Evolutionary conservation across 2,888 invertebrate species (phyloP).

Genomic region (Lasioglossum morio): DNA sequence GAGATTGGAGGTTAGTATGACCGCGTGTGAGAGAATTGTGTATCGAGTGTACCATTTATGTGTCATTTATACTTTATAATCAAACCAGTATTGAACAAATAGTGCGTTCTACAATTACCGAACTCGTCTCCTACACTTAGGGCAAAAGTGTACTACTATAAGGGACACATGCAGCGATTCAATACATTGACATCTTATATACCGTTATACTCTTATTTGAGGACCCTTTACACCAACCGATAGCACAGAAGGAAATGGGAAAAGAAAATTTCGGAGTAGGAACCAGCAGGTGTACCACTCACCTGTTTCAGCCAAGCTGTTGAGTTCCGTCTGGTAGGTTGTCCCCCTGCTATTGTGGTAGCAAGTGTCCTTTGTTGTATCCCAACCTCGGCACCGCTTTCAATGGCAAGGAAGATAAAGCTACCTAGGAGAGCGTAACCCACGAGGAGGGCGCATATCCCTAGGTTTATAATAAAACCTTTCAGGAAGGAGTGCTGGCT

Average conservation of each 20-base stretch:
- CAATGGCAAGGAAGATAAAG: constrained; percentile 94
- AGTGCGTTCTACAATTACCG: too few relatives aligned
- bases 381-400: constrained; percentile 88
- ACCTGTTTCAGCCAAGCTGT: constrained; percentile 83
- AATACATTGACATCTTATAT: background rate
- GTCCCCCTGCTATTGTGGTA: constrained; percentile 84
- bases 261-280: constrained; percentile 24
- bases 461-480: constrained; percentile 92
- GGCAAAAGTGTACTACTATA: too few relatives aligned
- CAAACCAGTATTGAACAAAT: too few relatives aligned
- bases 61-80: too few relatives aligned
- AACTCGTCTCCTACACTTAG: too few relatives aligned
- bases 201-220: background rate
- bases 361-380: constrained; percentile 86
- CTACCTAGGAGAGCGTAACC: constrained; percentile 92
- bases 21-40: too few relatives aligned
- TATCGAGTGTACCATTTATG: too few relatives aligned
- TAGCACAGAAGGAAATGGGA: background rate
- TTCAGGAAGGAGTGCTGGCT: constrained; percentile 87
- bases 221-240: background rate
- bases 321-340: constrained; percentile 78
- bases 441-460: constrained; percentile 92
- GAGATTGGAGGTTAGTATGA: too few relatives aligned
- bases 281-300: constrained; percentile 65
- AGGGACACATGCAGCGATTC: too few relatives aligned